These are phyloP conservation scores for Antigone vipio DNA, from an alignment of 2,113 vertebrate species.

Conservation along the genomic window DNA sequence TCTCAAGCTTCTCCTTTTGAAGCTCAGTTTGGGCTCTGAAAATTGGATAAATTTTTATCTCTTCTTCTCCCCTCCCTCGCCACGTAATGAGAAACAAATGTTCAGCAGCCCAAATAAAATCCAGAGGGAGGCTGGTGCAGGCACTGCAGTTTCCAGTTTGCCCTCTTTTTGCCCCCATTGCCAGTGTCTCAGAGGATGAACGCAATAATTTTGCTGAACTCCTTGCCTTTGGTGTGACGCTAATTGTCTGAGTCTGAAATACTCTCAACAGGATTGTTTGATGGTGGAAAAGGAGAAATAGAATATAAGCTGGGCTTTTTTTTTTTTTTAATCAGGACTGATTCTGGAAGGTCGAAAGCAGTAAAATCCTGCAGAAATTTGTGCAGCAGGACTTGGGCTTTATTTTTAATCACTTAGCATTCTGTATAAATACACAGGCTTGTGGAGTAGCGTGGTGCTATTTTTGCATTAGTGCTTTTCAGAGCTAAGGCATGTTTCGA, in stretches of 20 bases:
- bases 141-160: neutral
- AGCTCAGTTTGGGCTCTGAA: neutral
- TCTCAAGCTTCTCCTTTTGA: neutral
- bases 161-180: neutral
- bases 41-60: neutral
- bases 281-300: neutral
- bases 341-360: neutral
- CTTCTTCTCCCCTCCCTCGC: fast-evolving
- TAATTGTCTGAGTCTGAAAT: neutral
- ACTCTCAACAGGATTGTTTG: neutral
- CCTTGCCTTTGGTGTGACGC: neutral
- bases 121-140: neutral
- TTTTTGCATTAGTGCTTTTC: neutral
- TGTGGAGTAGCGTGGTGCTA: neutral
- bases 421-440: neutral
- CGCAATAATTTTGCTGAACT: neutral
- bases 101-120: neutral
- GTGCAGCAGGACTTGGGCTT: neutral
- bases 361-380: neutral
- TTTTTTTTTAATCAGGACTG: neutral
- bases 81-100: neutral
- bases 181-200: neutral
- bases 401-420: neutral
- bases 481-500: neutral
- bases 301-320: neutral